Conservation (phyloP, 2,113 vertebrate genomes). For the Cephalopholis sonnerati region DNA sequence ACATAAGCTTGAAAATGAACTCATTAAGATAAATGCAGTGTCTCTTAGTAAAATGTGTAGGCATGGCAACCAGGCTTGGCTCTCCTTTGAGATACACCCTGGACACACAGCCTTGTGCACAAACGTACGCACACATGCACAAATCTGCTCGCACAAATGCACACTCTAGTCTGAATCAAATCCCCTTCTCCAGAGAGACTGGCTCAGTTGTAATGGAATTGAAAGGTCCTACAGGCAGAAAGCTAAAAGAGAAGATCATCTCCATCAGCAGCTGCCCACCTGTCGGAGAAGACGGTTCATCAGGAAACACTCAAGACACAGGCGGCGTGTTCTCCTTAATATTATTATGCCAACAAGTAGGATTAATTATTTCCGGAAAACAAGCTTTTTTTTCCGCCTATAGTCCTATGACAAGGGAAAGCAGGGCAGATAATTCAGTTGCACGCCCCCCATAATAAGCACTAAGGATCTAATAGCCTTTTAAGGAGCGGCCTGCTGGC, state of each 20-base stretch:
- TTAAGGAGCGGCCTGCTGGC: constrained; percentile 78
- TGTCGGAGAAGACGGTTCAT: constrained; percentile 60
- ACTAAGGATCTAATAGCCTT: constrained; percentile 74
- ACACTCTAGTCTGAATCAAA: constrained; percentile 45
- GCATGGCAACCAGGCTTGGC: constrained; percentile 78
- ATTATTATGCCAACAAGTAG: constrained; percentile 69
- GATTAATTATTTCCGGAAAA: constrained; percentile 82
- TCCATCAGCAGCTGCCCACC: constrained; percentile 62
- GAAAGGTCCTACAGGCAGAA: constrained; percentile 68
- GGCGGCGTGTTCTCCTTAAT: constrained; percentile 44
- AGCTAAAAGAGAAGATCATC: constrained; percentile 71
- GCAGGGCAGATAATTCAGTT: constrained; percentile 61
- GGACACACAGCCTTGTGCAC: constrained; percentile 49
- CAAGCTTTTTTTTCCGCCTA: constrained; percentile 61
- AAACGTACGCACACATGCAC: constrained; percentile 11
- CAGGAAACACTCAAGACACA: constrained; percentile 62
- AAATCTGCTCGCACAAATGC: constrained; percentile 11
- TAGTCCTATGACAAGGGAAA: constrained; percentile 62
- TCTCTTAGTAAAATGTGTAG: constrained; percentile 66
- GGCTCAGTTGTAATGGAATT: constrained; percentile 76
- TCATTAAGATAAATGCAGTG: constrained; percentile 77
- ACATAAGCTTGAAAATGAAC: constrained; percentile 81
- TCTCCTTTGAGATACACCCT: constrained; percentile 54
- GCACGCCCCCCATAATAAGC: constrained; percentile 66
- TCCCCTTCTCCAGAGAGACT: constrained; percentile 52